A percentile compares a stretch with the other conserved stretches of the same genome.
phyloP scores from a whole-genome alignment of 2,113 vertebrate genomes.

The Centropus bengalensis region DNA sequence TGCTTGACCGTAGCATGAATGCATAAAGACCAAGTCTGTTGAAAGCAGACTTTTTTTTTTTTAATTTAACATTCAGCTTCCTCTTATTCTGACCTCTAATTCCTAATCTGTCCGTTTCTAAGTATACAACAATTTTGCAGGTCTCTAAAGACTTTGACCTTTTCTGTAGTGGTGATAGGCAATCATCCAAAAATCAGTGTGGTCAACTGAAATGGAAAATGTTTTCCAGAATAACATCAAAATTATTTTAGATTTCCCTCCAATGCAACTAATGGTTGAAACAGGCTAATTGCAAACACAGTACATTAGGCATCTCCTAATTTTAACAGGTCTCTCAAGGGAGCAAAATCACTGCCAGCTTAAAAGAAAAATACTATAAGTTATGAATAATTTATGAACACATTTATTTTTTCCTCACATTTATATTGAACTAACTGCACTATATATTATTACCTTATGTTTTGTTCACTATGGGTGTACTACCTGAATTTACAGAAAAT shows the following conservation, averaged over 20 bases:
- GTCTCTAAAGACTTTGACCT: constrained; percentile 13
- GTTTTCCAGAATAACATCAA: background rate
- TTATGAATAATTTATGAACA: background rate
- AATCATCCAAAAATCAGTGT: constrained; percentile 27
- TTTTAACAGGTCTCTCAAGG: background rate
- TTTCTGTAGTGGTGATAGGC: background rate
- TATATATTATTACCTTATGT: background rate
- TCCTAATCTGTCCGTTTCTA: constrained; percentile 59
- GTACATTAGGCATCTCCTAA: background rate
- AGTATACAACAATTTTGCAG: constrained; percentile 64
- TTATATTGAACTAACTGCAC: background rate
- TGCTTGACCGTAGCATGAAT: background rate
- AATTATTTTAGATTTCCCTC: background rate
- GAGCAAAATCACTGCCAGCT: background rate
- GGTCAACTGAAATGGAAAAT: constrained; percentile 17
- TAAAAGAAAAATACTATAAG: background rate
- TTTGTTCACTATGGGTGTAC: background rate
- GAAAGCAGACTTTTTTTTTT: constrained; percentile 67
- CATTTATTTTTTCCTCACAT: background rate
- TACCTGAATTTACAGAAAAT: background rate
- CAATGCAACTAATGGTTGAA: background rate
- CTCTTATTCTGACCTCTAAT: constrained; percentile 45
- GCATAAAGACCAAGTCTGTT: background rate
- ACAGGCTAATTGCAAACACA: background rate
- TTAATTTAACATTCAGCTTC: constrained; percentile 62